phyloP scores from a whole-genome alignment of 2,113 vertebrate species.

The Anas platyrhynchos region DNA sequence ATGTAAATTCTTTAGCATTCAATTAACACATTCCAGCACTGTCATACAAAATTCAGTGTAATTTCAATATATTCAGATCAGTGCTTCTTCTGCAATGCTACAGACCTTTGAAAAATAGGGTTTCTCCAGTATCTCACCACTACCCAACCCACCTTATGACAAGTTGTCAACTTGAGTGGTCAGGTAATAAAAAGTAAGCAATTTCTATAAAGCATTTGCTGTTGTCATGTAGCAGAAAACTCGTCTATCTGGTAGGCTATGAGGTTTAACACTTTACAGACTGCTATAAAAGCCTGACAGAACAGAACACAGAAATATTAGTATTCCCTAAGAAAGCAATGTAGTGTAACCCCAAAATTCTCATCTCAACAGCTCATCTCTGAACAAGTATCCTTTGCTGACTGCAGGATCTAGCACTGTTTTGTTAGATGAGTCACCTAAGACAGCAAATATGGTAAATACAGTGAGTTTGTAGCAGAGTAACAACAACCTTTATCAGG shows the following conservation, averaged over 20 bases:
- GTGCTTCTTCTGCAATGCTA: background rate
- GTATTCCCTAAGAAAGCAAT: background rate
- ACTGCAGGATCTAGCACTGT: background rate
- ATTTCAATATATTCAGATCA: background rate
- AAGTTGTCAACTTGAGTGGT: background rate
- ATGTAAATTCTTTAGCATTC: background rate
- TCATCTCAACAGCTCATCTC: background rate
- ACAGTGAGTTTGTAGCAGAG: background rate
- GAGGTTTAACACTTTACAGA: background rate
- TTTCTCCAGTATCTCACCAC: background rate
- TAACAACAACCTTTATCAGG: background rate
- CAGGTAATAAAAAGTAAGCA: background rate
- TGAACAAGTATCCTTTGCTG: background rate
- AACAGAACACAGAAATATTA: background rate
- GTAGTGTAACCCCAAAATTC: background rate
- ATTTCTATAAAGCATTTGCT: background rate
- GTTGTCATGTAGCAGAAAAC: background rate
- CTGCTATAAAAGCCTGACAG: background rate
- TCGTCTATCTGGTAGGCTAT: background rate
- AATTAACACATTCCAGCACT: background rate
- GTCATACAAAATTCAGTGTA: background rate
- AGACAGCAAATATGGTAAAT: background rate
- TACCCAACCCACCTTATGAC: background rate
- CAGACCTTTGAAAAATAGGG: background rate
- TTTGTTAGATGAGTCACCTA: background rate